A percentile compares a stretch with the other conserved stretches of the same genome.
These are phyloP conservation scores for Adelphocoris suturalis DNA, from an alignment of 2,888 invertebrate genomes.

Conservation along the genomic window DNA sequence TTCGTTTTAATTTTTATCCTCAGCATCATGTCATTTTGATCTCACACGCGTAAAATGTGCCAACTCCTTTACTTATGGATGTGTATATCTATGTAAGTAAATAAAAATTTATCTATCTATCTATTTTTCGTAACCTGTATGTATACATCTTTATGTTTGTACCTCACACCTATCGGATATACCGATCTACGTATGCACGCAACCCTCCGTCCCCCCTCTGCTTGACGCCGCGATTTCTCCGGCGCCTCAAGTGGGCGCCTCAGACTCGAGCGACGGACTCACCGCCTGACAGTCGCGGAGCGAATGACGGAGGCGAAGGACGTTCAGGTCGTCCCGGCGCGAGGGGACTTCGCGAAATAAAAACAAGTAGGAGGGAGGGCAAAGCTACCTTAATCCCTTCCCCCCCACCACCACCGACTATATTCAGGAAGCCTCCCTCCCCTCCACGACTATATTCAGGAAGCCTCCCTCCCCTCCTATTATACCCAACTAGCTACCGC, in stretches of 20 bases:
- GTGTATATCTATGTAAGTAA: too few relatives aligned
- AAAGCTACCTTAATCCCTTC: not conserved
- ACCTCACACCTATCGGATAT: too few relatives aligned
- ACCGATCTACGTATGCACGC: too few relatives aligned
- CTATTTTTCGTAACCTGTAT: too few relatives aligned
- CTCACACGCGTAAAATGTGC: too few relatives aligned
- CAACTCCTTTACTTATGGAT: too few relatives aligned
- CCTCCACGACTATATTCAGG: not conserved
- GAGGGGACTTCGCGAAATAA: conserved; percentile 22
- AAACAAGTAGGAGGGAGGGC: not conserved
- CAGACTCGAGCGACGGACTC: not conserved
- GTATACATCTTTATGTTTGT: too few relatives aligned
- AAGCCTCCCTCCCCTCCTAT: not conserved
- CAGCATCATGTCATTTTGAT: too few relatives aligned
- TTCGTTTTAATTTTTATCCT: too few relatives aligned
- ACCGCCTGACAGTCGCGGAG: not conserved
- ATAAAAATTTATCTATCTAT: too few relatives aligned
- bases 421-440: not conserved
- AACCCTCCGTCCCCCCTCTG: not conserved
- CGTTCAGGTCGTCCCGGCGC: not conserved
- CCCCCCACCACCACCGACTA: conserved; percentile 1
- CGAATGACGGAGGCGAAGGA: not conserved
- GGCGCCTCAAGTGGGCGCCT: not conserved
- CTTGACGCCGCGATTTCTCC: not conserved
- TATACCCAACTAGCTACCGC: not conserved